phyloP scores from a whole-genome alignment of 1,140 invertebrate species.

The Megalopta genalis region DNA sequence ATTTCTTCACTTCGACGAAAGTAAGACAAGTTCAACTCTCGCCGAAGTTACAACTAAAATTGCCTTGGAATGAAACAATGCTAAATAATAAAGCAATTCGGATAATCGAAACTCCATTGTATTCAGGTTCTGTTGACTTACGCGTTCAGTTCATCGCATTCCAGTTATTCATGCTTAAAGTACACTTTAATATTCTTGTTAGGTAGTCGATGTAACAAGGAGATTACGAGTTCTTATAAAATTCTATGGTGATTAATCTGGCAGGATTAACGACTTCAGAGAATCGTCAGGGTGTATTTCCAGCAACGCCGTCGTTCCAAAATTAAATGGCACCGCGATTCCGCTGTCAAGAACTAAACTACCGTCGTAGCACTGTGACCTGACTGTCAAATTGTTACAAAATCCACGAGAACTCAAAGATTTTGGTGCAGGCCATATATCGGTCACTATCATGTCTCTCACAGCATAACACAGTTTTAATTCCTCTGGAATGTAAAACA shows the following conservation, averaged over 20 bases:
- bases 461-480: constrained; percentile 92
- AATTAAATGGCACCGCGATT: constrained; percentile 96
- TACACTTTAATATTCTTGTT: not conserved
- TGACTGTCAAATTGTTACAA: constrained; percentile 86
- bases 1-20: too few species aligned
- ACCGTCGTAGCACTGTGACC: constrained; percentile 96
- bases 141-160: not conserved
- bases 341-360: constrained; percentile 98
- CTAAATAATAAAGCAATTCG: too few species aligned
- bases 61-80: too few species aligned
- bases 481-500: constrained; percentile 82
- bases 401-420: constrained; percentile 85
- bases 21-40: too few species aligned
- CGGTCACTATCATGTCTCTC: constrained; percentile 92
- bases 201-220: not conserved
- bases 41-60: too few species aligned
- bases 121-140: not conserved
- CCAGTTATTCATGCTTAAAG: too few species aligned
- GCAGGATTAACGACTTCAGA: constrained; percentile 89
- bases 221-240: not conserved
- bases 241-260: constrained; percentile 67
- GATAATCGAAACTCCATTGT: too few species aligned
- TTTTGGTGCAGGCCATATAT: constrained; percentile 87
- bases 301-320: constrained; percentile 92
- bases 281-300: constrained; percentile 93